Base-by-base conservation (phyloP, 2,113 vertebrate species). In the Macrotus californicus region DNA sequence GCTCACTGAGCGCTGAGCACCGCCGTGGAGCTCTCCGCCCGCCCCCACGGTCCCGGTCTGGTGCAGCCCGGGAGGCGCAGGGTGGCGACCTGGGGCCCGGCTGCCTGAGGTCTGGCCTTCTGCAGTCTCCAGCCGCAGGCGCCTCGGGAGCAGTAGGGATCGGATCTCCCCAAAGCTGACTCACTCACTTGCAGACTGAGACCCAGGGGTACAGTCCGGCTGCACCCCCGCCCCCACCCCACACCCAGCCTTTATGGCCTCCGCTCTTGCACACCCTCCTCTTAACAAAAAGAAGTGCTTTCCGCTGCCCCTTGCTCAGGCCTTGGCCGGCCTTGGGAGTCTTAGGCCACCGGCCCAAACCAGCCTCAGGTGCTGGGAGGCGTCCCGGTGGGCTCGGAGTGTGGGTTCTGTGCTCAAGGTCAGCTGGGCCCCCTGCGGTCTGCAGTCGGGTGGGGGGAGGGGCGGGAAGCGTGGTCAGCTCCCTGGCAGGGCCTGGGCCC, bases 401-500 rank as follows among this genome's bases (percentile, higher is more conserved):
- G 39, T 21, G 36, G 14, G 36, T 34, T 31, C 24, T 52, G 56
- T 79, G 29, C 16, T 13, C 72, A 52, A 39, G 66, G 89, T 94
- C 92, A 72, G 11, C 67, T 5, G 36, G 24, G 29, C 56, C 26
- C 9, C 46, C 29, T 13, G 41, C 1, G 0, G 29, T 16, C 22
- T 19, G 26, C 26, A 4, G 72, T 4, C 1, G 6, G 22, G 46
- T 7, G 3, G 8, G 29, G 31, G 18, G 18, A 5, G 6, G 29
- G 52, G 7, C 67, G 11, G 26, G 39, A 18, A 39, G 4, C 50
- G 0, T 18, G 9, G 50, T 64, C 50, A 50, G 34, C 14, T 50
- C 16, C n/a, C 15, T 0, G 19, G 36, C 14, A 1, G 1, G 0
- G 19, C 24, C 36, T 9, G 48, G 8, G 15, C n/a, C 21, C n/a